Percentiles rank a stretch among this genome's conserved stretches.
phyloP scores from a whole-genome alignment of 2,797 vertebrate species.

The Decapterus maruadsi region DNA sequence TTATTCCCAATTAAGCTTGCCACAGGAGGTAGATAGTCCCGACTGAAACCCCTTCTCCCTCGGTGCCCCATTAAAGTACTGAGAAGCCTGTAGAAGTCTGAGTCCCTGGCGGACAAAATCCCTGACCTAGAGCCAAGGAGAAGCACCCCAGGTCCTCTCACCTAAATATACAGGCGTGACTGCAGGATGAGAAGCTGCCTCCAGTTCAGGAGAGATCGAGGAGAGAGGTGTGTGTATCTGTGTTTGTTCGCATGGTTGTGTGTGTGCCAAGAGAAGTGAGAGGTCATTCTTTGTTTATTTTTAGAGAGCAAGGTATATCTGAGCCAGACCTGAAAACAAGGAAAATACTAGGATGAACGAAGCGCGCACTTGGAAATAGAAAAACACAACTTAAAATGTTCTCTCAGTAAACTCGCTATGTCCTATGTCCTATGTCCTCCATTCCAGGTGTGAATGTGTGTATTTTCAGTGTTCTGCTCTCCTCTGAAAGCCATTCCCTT shows the following conservation, averaged over 20 bases:
- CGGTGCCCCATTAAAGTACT: slow-evolving; percentile 82
- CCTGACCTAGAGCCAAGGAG: slow-evolving; percentile 78
- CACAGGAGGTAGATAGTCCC: slow-evolving; percentile 72
- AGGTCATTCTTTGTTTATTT: slow-evolving; percentile 66
- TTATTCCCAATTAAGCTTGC: slow-evolving; percentile 85
- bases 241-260: slow-evolving; percentile 17
- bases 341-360: slow-evolving; percentile 26
- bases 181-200: slow-evolving; percentile 65
- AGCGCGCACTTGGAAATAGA: slow-evolving; percentile 28
- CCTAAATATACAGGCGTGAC: slow-evolving; percentile 70
- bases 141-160: slow-evolving; percentile 66
- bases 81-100: slow-evolving; percentile 74
- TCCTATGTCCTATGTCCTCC: not conserved
- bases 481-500: slow-evolving; percentile 20
- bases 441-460: not conserved
- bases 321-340: slow-evolving; percentile 32
- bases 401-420: slow-evolving; percentile 7
- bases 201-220: slow-evolving; percentile 45
- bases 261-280: slow-evolving; percentile 52
- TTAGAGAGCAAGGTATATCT: slow-evolving; percentile 37
- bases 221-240: not conserved
- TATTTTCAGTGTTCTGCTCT: not conserved
- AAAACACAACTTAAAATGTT: slow-evolving; percentile 26
- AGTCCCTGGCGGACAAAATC: slow-evolving; percentile 75
- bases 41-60: slow-evolving; percentile 75